Percentiles rank a stretch among this genome's conserved stretches.
Evolutionary conservation across 2,113 vertebrate species (phyloP).

Genomic region (Cygnus buccinator): DNA sequence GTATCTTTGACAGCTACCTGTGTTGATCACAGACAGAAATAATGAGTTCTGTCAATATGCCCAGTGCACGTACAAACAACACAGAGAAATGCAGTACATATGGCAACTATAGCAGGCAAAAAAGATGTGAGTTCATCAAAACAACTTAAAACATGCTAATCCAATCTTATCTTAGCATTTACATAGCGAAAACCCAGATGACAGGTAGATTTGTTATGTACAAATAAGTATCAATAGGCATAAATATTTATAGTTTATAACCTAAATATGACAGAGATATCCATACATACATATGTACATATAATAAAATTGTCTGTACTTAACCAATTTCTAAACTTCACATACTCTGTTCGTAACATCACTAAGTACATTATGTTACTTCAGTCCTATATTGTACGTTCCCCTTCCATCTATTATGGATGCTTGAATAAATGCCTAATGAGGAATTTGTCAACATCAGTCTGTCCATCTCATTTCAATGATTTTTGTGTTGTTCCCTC

Average conservation of each 20-base stretch:
- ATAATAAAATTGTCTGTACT: neutral
- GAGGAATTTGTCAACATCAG: conserved; percentile 18
- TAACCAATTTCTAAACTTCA: neutral
- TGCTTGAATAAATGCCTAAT: neutral
- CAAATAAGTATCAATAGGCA: neutral
- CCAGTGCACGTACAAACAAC: neutral
- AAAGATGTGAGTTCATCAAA: neutral
- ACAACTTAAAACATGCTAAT: neutral
- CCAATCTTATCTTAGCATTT: neutral
- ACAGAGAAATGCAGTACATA: neutral
- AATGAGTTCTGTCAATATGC: conserved; percentile 10
- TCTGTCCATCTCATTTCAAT: neutral
- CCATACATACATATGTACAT: neutral
- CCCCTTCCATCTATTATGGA: neutral
- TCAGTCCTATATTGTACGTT: neutral
- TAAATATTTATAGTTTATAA: neutral
- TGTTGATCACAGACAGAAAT: conserved; percentile 42
- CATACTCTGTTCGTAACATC: neutral
- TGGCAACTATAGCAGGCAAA: neutral
- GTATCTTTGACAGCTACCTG: conserved; percentile 32
- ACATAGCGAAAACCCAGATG: neutral
- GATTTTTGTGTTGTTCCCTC: neutral
- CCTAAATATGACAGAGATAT: neutral
- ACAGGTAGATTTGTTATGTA: neutral
- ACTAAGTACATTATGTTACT: neutral